Evolutionary conservation across 2,888 invertebrate genomes (phyloP).

Genomic region (Thecophora atra): DNA sequence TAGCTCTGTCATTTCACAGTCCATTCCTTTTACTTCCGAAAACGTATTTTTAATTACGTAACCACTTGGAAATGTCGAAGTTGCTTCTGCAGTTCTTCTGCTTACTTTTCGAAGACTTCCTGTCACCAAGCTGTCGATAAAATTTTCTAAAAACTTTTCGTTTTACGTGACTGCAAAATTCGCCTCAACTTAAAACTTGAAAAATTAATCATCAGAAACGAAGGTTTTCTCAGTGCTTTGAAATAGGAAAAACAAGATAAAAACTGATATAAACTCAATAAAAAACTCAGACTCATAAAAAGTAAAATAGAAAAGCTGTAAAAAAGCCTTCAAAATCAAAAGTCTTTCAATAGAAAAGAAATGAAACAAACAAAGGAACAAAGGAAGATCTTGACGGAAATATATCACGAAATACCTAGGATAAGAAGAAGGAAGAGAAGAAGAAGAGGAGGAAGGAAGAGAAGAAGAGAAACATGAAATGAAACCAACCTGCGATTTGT

Average conservation of each 20-base stretch:
- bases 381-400: not conserved
- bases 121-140: not conserved
- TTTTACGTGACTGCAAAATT: constrained; percentile 17
- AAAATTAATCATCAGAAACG: constrained; percentile 23
- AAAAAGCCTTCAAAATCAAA: not conserved
- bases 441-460: too few relatives aligned
- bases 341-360: not conserved
- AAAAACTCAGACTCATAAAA: not conserved
- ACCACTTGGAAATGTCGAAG: not conserved
- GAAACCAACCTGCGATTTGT: not conserved
- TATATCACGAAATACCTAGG: not conserved
- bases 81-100: not conserved
- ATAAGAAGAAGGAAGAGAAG: too few relatives aligned
- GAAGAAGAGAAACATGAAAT: too few relatives aligned
- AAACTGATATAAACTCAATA: not conserved
- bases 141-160: not conserved
- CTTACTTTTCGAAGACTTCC: not conserved
- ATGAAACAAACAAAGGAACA: not conserved
- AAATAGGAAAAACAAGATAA: not conserved
- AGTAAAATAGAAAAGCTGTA: not conserved
- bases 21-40: not conserved
- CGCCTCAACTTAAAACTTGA: constrained; percentile 5
- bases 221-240: constrained; percentile 4
- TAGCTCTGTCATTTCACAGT: not conserved
- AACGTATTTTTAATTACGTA: not conserved